These are phyloP conservation scores for Trachymyrmex septentrionalis DNA, from an alignment of 1,140 invertebrate genomes.

Conservation along the genomic window DNA sequence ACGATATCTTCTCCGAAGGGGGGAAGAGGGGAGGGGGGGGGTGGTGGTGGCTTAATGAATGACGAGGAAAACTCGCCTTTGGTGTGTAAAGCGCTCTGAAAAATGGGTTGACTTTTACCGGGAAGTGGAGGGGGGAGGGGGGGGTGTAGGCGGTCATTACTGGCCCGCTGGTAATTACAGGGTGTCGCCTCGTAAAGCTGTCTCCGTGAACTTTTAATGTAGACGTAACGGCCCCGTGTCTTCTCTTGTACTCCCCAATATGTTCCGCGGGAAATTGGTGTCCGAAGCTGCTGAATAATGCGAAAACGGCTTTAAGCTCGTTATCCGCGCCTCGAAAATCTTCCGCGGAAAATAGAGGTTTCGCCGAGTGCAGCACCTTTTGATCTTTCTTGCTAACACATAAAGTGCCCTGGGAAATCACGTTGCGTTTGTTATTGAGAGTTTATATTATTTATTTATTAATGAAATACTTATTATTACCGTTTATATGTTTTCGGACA, in stretches of 20 bases:
- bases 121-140: background rate
- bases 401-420: background rate
- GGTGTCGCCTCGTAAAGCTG: slow-evolving; percentile 56
- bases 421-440: background rate
- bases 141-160: background rate
- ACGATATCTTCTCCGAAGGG: slow-evolving; percentile 42
- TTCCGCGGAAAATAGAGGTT: background rate
- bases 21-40: background rate
- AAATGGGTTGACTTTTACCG: slow-evolving; percentile 59
- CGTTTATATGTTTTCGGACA: background rate
- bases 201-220: slow-evolving; percentile 61
- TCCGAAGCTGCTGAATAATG: slow-evolving; percentile 32
- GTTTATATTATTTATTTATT: background rate
- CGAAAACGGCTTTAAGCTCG: slow-evolving; percentile 29
- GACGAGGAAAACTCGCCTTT: slow-evolving; percentile 50
- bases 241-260: slow-evolving; percentile 35
- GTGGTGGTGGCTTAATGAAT: background rate
- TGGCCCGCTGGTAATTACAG: slow-evolving; percentile 48
- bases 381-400: background rate
- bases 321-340: slow-evolving; percentile 13
- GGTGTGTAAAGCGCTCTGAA: slow-evolving; percentile 49
- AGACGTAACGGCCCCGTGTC: slow-evolving; percentile 49
- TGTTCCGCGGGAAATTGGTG: slow-evolving; percentile 52
- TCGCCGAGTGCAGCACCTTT: background rate
- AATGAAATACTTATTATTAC: background rate